phyloP scores from a whole-genome alignment of 2,888 invertebrate species.

The Aphelenchoides bicaudatus region DNA sequence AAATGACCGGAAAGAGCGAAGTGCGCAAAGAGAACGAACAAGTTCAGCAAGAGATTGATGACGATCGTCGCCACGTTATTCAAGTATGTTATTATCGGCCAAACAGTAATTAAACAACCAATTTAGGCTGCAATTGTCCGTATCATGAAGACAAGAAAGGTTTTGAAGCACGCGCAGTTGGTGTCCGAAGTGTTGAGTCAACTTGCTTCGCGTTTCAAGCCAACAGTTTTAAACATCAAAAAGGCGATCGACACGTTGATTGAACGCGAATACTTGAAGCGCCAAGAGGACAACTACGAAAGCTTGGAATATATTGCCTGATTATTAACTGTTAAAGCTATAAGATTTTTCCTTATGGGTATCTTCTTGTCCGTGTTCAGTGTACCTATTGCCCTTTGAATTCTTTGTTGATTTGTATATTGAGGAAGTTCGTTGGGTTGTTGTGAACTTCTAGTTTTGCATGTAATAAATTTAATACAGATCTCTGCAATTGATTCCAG shows the following conservation, averaged over 20 bases:
- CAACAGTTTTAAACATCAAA: slow-evolving; percentile 95
- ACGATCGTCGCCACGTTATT: no score
- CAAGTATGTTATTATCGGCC: no score
- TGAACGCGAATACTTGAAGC: slow-evolving; percentile 94
- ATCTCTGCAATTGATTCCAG: no score
- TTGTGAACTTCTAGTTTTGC: no score
- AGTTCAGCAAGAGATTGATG: slow-evolving; percentile 71
- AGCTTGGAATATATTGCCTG: slow-evolving; percentile 51
- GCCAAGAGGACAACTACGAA: slow-evolving; percentile 84
- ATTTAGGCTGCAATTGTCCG: slow-evolving; percentile 98
- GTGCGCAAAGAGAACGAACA: slow-evolving; percentile 74
- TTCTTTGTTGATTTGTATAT: no score
- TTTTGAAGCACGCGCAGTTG: slow-evolving; percentile 79
- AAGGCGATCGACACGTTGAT: slow-evolving; percentile 98
- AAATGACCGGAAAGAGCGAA: slow-evolving; percentile 96
- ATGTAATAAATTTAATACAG: no score
- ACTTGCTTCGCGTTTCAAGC: slow-evolving; percentile 90
- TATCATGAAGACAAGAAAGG: slow-evolving; percentile 96
- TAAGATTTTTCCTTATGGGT: no score
- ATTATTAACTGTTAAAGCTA: no score
- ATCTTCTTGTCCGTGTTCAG: no score
- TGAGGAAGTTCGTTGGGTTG: no score
- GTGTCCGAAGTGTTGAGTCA: slow-evolving; percentile 94
- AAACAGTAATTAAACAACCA: slow-evolving; percentile 97
- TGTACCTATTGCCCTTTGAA: no score